A percentile compares a stretch with the other conserved stretches of the same genome.
Conservation (phyloP, 1,140 invertebrate genomes). For the Drusus annulatus region DNA sequence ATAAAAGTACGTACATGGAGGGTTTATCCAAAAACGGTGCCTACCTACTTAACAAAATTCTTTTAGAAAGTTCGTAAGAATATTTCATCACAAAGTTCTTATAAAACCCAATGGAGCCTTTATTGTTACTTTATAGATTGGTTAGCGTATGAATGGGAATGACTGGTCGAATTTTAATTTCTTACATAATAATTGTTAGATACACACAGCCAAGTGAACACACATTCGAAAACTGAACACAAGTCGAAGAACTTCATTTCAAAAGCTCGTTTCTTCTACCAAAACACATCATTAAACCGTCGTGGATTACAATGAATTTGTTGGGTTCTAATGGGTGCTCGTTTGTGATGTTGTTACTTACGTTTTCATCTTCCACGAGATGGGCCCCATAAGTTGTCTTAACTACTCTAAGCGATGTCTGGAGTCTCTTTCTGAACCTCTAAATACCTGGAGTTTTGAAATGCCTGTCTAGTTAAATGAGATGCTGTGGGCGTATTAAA, state of each 20-base stretch:
- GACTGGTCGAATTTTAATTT: not conserved
- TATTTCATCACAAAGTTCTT: not conserved
- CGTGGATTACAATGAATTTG: not conserved
- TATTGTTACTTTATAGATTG: not conserved
- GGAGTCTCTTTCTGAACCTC: no score
- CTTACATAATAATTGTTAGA: not conserved
- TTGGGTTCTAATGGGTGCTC: not conserved
- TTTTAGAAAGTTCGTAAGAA: no score
- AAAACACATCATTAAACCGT: conserved; percentile 22
- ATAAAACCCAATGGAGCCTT: not conserved
- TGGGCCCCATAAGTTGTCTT: no score
- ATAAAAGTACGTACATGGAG: no score
- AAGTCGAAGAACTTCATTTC: not conserved
- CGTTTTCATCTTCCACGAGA: no score
- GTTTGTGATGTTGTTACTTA: not conserved
- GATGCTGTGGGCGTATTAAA: no score
- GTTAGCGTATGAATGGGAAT: not conserved
- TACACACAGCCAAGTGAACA: not conserved
- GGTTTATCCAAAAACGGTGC: no score
- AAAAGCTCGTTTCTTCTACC: conserved; percentile 2
- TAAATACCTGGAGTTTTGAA: no score
- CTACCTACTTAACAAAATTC: no score
- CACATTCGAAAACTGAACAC: no score
- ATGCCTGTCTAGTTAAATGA: no score
- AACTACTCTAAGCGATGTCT: no score